phyloP scores from a whole-genome alignment of 2,888 invertebrate genomes.

The Liposcelis brunnea region DNA sequence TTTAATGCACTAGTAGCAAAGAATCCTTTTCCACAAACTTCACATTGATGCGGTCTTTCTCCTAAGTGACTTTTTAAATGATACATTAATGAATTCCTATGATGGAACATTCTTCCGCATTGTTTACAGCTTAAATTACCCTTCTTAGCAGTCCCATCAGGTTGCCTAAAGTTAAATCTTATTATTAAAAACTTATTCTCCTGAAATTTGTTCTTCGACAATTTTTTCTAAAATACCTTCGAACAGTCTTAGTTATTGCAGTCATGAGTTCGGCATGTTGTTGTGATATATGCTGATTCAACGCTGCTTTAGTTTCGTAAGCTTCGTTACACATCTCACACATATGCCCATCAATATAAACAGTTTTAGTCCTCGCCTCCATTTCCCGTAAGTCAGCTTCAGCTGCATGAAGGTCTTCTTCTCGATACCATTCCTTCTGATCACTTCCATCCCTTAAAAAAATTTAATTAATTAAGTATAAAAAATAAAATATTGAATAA shows the following conservation, averaged over 20 bases:
- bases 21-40: slow-evolving; percentile 65
- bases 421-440: slow-evolving; percentile 22
- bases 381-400: slow-evolving; percentile 29
- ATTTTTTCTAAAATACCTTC: neutral
- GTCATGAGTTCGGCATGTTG: neutral
- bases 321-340: slow-evolving; percentile 22
- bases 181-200: neutral
- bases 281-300: slow-evolving; percentile 17
- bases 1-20: slow-evolving; percentile 67
- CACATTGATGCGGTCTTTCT: slow-evolving; percentile 57
- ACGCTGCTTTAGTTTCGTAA: slow-evolving; percentile 18
- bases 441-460: neutral
- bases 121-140: slow-evolving; percentile 38
- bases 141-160: slow-evolving; percentile 19
- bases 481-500: no score
- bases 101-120: slow-evolving; percentile 58
- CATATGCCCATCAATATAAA: slow-evolving; percentile 14
- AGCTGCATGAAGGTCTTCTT: slow-evolving; percentile 29
- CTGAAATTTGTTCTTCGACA: no score
- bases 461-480: neutral
- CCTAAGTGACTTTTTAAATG: slow-evolving; percentile 66
- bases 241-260: neutral
- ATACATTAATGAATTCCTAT: slow-evolving; percentile 69
- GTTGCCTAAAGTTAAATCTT: neutral
- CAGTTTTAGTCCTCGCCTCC: slow-evolving; percentile 21